Evolutionary conservation across 2,797 vertebrate species (phyloP).

Genomic region (Poecilia gillii): DNA sequence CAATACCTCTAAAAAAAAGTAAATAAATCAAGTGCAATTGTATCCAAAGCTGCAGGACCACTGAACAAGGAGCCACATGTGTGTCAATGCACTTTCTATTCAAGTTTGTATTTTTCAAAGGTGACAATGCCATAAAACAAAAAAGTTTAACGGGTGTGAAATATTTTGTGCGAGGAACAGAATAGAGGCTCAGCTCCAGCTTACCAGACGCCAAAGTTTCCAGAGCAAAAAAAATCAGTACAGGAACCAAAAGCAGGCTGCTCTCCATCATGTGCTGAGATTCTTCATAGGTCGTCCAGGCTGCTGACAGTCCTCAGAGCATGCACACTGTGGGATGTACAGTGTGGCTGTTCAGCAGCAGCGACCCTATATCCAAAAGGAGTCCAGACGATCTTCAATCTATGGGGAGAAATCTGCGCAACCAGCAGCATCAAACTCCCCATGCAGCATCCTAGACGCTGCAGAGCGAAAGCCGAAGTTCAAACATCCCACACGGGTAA

Average conservation of each 20-base stretch:
- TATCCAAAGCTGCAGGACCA: neutral
- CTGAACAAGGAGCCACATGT: neutral
- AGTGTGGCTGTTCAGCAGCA: constrained; percentile 38
- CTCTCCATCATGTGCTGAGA: constrained; percentile 75
- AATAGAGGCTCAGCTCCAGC: constrained; percentile 41
- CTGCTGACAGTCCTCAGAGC: constrained; percentile 16
- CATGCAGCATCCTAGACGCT: constrained; percentile 53
- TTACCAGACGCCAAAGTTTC: constrained; percentile 79
- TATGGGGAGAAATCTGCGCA: constrained; percentile 32
- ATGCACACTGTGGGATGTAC: neutral
- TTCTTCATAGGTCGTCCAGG: constrained; percentile 37
- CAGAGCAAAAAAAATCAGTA: constrained; percentile 68
- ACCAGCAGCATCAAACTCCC: constrained; percentile 46
- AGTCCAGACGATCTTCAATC: neutral
- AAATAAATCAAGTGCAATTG: neutral
- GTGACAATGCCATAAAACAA: neutral
- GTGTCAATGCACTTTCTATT: neutral
- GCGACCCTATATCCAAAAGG: constrained; percentile 29
- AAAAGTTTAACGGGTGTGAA: neutral
- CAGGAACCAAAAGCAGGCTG: constrained; percentile 55
- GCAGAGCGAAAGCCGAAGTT: neutral
- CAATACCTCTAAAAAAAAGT: neutral
- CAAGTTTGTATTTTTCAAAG: neutral
- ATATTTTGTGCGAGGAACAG: neutral
- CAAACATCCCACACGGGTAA: constrained; percentile 39